A percentile compares a stretch with the other conserved stretches of the same genome.
Evolutionary conservation across 1,140 invertebrate genomes (phyloP).

Genomic region (Lepidurus apus): DNA sequence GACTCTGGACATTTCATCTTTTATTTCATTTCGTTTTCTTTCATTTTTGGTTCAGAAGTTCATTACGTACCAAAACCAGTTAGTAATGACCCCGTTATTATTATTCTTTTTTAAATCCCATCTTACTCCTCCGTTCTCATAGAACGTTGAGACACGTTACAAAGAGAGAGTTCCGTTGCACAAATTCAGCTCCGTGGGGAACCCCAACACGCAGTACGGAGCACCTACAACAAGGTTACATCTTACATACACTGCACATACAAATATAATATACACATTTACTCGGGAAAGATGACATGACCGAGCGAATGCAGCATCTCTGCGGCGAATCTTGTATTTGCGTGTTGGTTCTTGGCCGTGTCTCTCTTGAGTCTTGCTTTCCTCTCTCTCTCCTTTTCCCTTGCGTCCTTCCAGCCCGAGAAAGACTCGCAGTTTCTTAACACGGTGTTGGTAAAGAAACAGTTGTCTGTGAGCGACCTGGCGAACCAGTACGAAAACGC

Average conservation of each 20-base stretch:
- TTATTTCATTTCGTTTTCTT: too few species aligned
- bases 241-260: not conserved
- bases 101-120: not conserved
- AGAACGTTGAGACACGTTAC: not conserved
- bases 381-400: not conserved
- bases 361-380: not conserved
- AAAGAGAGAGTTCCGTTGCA: not conserved
- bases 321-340: conserved; percentile 9
- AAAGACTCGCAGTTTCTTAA: conserved; percentile 1
- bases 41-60: not conserved
- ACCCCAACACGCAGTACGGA: not conserved
- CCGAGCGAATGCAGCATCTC: conserved; percentile 13
- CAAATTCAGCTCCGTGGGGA: not conserved
- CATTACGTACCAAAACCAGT: not conserved
- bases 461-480: not conserved
- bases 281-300: not conserved
- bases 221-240: not conserved
- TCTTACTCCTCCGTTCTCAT: not conserved
- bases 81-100: not conserved
- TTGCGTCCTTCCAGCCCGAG: not conserved
- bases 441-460: not conserved
- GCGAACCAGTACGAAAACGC: not conserved
- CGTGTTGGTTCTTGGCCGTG: not conserved
- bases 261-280: not conserved
- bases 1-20: too few species aligned